phyloP scores from a whole-genome alignment of 2,888 invertebrate genomes.

The Brenthis ino region DNA sequence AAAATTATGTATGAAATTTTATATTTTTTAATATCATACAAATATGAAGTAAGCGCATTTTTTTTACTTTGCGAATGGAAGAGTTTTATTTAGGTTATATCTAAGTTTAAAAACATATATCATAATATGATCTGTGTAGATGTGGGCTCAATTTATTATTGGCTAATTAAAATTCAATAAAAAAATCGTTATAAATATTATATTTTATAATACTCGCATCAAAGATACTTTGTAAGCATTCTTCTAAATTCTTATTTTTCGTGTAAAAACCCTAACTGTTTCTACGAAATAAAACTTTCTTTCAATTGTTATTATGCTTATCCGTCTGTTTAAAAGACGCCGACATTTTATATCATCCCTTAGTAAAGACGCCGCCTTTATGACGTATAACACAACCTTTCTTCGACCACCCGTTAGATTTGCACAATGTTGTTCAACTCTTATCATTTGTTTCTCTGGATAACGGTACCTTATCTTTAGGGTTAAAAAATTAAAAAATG shows the following conservation, averaged over 20 bases:
- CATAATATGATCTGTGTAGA: no score
- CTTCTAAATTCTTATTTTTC: neutral
- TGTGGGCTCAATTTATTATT: no score
- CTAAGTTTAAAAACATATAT: no score
- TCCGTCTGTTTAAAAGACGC: conserved; percentile 59
- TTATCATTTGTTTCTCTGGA: conserved; percentile 53
- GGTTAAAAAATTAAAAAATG: conserved; percentile 41
- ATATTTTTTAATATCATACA: no score
- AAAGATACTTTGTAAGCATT: no score
- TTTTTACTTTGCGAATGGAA: no score
- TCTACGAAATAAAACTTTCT: conserved; percentile 73
- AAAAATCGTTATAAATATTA: no score
- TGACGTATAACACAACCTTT: conserved; percentile 53
- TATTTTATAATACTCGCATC: no score
- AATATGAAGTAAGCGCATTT: no score
- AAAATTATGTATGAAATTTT: no score
- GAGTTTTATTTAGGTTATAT: no score
- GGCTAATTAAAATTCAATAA: no score
- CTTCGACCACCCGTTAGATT: conserved; percentile 61
- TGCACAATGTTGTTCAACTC: conserved; percentile 59
- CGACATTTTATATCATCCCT: conserved; percentile 69
- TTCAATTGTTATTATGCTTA: conserved; percentile 47
- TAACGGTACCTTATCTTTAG: conserved; percentile 48
- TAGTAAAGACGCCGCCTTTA: conserved; percentile 65
- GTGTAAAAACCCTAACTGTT: conserved; percentile 35